Evolutionary conservation across 1,140 invertebrate species (phyloP).

Genomic region (Leptopilina boulardi): DNA sequence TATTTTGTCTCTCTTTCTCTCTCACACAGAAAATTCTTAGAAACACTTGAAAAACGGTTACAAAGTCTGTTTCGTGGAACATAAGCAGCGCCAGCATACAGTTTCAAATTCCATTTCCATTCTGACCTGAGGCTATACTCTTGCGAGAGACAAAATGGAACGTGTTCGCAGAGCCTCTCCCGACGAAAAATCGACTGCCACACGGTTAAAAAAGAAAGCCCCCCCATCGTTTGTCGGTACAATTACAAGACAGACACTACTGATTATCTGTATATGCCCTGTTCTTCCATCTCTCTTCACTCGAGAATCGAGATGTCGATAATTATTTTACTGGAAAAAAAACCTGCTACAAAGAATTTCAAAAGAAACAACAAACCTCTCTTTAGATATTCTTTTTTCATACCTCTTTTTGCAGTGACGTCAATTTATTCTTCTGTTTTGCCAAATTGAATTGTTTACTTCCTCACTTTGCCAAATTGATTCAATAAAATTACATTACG

Average conservation of each 20-base stretch:
- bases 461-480: no score
- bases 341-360: neutral
- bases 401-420: neutral
- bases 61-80: conserved; percentile 30
- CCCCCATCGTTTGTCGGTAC: conserved; percentile 21
- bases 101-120: conserved; percentile 44
- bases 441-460: no score
- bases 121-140: conserved; percentile 29
- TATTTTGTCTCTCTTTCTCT: conserved; percentile 2
- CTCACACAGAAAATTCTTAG: conserved; percentile 34
- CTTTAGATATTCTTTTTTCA: neutral
- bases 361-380: neutral
- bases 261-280: neutral
- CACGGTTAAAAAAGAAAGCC: conserved; percentile 5
- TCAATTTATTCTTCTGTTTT: neutral
- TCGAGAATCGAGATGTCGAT: neutral
- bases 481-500: no score
- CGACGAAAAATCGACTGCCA: conserved; percentile 30
- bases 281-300: neutral
- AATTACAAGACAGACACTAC: conserved; percentile 11
- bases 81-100: neutral
- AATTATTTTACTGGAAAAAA: conserved; percentile 4
- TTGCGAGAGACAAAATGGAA: conserved; percentile 42
- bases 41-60: conserved; percentile 35
- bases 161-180: neutral